Conservation (phyloP, 2,113 vertebrate species). For the Gymnarchus niloticus region DNA sequence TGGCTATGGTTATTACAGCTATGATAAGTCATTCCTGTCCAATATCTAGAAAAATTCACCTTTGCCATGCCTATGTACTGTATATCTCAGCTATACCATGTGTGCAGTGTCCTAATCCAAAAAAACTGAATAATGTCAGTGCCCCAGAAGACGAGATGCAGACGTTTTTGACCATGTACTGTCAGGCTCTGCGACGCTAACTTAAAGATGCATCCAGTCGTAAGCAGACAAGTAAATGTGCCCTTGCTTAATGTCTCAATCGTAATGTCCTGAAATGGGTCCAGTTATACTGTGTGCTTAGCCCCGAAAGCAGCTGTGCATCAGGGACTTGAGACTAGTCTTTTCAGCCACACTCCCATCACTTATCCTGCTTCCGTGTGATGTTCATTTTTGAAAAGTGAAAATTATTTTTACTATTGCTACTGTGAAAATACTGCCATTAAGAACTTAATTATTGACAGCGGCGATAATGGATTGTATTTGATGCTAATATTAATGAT, state of each 20-base stretch:
- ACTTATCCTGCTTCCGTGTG: background rate
- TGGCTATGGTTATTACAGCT: background rate
- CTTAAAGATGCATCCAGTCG: background rate
- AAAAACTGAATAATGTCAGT: no score
- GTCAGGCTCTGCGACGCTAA: background rate
- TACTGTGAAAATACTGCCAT: background rate
- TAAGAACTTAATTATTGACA: background rate
- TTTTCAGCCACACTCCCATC: background rate
- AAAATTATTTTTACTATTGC: background rate
- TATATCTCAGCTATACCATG: no score
- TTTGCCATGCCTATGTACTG: background rate
- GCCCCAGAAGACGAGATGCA: no score
- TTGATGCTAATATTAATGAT: constrained; percentile 30
- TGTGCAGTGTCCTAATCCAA: no score
- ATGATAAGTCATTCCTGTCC: background rate
- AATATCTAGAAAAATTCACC: background rate
- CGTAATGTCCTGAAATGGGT: constrained; percentile 2
- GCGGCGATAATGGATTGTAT: background rate
- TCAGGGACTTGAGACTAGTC: background rate
- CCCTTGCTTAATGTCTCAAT: constrained; percentile 3
- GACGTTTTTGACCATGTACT: background rate
- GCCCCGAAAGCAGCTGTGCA: background rate
- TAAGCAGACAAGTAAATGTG: background rate
- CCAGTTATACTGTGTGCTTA: background rate
- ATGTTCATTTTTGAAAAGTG: background rate